Conservation (phyloP, 23 tunicate genomes). For the Ciona savignyi region DNA sequence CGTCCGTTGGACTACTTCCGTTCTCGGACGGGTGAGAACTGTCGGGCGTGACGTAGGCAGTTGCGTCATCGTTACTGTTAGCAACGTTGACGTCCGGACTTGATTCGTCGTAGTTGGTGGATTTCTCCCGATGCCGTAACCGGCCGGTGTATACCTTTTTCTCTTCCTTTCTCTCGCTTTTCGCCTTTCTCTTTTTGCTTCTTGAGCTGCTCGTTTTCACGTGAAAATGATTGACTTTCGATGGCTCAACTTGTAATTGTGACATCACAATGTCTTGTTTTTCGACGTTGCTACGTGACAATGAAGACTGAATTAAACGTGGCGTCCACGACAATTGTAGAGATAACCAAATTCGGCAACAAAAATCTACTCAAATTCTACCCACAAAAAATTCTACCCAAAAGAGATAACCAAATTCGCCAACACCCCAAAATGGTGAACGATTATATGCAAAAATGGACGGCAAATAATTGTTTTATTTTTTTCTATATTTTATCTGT, state of each 20-base stretch:
- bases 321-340: no score
- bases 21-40: not conserved
- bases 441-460: no score
- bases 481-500: no score
- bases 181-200: not conserved
- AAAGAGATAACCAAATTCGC: no score
- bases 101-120: not conserved
- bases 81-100: constrained; percentile 4
- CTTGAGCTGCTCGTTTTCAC: constrained; percentile 28
- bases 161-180: not conserved
- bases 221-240: constrained; percentile 31
- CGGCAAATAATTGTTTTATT: no score
- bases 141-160: not conserved
- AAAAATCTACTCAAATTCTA: no score
- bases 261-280: constrained; percentile 36
- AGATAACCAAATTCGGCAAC: no score
- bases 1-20: not conserved
- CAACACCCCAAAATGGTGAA: no score
- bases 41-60: not conserved
- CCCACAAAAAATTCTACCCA: no score
- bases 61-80: not conserved
- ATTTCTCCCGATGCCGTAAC: not conserved
- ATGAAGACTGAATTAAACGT: no score
- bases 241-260: constrained; percentile 47
- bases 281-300: constrained; percentile 32